Evolutionary conservation across 2,888 invertebrate genomes (phyloP), one percentile per base, ranked within the genome.

Genomic region (Epinotia ramella): DNA sequence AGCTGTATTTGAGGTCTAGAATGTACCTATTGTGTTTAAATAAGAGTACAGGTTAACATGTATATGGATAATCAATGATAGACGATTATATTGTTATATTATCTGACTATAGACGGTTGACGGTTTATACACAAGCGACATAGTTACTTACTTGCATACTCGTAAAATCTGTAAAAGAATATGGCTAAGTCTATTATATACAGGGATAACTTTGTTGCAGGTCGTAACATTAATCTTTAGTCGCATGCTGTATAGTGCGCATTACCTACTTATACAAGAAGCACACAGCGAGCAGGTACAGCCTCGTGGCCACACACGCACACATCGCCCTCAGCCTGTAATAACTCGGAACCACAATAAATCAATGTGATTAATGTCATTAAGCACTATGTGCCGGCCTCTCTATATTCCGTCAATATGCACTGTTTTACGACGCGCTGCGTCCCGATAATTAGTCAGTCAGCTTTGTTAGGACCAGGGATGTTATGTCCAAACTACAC

Each of bases 361-460:
- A 94, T 94, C 94, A 94, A 94, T 94, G 94, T 94, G 94, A 94
- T 94, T 94, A 94, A 94, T 94, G 94, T 93, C 94, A 94, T 94
- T 94, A 94, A 94, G 94, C 93, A 94, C 92, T 93, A 93, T 93
- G 93, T 92, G 94, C 94, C 90, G 93, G 93, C 92, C 94, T 94
- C 94, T 94, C 94, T 94, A 94, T 94, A 94, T 94, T 94, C 94
- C 93, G 94, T 94, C 94, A 94, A 94, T 94, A 94, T 94, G 94
- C 93, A 93, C 94, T 94, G 94, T 94, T 94, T 94, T 94, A 94
- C 94, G 94, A 94, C 92, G 89, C 86, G 90, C 90, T 91, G 90
- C 90, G 90, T 91, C 92, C 89, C 91, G 90, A 94, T 94, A 94
- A 94, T 94, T 94, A 94, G 94, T 93, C 93, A 94, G 94, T 93